Conservation (phyloP, 2,888 invertebrate genomes). For the Rhagonycha fulva region DNA sequence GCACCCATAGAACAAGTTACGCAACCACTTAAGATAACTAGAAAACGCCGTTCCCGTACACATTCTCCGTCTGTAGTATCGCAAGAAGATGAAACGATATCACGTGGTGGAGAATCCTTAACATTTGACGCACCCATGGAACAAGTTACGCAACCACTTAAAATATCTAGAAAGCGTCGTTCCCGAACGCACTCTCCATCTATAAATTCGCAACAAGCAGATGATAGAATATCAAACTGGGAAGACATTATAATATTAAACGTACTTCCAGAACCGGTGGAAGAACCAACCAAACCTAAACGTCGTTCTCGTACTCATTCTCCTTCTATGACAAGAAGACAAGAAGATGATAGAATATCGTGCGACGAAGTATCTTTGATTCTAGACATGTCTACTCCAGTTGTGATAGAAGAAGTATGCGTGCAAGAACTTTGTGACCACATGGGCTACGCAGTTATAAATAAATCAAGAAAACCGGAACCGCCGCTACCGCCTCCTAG, state of each 20-base stretch:
- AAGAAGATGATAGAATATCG: conserved; percentile 58
- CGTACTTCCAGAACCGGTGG: conserved; percentile 43
- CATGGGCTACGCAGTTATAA: conserved; percentile 77
- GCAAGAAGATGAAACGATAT: conserved; percentile 57
- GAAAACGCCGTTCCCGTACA: conserved; percentile 59
- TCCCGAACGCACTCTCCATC: conserved; percentile 63
- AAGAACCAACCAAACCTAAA: background rate
- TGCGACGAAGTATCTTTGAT: conserved; percentile 65
- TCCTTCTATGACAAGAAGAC: conserved; percentile 59
- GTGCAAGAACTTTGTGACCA: conserved; percentile 50
- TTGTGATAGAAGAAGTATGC: conserved; percentile 47
- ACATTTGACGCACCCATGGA: conserved; percentile 36
- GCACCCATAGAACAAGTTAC: conserved; percentile 38
- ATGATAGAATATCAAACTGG: conserved; percentile 60
- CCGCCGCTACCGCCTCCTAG: conserved; percentile 63
- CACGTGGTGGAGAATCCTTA: conserved; percentile 59
- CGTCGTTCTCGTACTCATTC: conserved; percentile 59
- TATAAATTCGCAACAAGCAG: conserved; percentile 57
- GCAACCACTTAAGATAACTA: conserved; percentile 60
- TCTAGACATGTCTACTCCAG: conserved; percentile 52
- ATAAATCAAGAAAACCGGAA: conserved; percentile 62
- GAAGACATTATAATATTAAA: conserved; percentile 63
- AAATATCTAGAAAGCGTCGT: conserved; percentile 62
- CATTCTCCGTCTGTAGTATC: conserved; percentile 63
- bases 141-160: conserved; percentile 49